Evolutionary conservation across 2,797 vertebrate species (phyloP).

Genomic region (Thamnophis elegans): DNA sequence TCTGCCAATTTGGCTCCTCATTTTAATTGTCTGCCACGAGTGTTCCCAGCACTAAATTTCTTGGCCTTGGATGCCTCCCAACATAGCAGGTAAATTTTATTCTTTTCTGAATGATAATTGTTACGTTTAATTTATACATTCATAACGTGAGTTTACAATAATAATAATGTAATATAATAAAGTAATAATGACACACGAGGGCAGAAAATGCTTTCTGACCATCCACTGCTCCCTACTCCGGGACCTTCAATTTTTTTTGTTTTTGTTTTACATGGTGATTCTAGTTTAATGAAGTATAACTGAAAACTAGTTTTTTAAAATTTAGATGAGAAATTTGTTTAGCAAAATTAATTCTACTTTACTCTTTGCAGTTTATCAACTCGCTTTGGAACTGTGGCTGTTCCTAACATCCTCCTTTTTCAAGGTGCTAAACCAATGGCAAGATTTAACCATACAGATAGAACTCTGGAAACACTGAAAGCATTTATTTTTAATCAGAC

Average conservation of each 20-base stretch:
- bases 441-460: conserved; percentile 94
- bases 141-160: not conserved
- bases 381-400: conserved; percentile 94
- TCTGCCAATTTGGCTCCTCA: conserved; percentile 91
- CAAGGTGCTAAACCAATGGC: conserved; percentile 98
- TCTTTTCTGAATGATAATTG: not conserved
- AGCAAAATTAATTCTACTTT: conserved; percentile 6
- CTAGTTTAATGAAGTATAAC: not conserved
- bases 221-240: not conserved
- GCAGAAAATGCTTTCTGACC: not conserved
- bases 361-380: conserved; percentile 86
- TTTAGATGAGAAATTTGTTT: not conserved
- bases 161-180: not conserved
- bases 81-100: conserved; percentile 87
- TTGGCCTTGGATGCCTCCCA: conserved; percentile 93
- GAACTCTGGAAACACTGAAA: conserved; percentile 86
- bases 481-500: conserved; percentile 95
- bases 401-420: conserved; percentile 96
- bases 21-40: conserved; percentile 91
- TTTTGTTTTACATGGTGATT: not conserved
- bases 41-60: conserved; percentile 91
- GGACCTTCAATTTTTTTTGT: not conserved
- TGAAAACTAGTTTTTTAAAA: not conserved
- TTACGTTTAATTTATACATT: not conserved
- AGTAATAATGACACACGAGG: not conserved